Evolutionary conservation across 2,888 invertebrate genomes (phyloP), one percentile per base, ranked within the genome.

Genomic region (Lordiphosa fenestrarum): DNA sequence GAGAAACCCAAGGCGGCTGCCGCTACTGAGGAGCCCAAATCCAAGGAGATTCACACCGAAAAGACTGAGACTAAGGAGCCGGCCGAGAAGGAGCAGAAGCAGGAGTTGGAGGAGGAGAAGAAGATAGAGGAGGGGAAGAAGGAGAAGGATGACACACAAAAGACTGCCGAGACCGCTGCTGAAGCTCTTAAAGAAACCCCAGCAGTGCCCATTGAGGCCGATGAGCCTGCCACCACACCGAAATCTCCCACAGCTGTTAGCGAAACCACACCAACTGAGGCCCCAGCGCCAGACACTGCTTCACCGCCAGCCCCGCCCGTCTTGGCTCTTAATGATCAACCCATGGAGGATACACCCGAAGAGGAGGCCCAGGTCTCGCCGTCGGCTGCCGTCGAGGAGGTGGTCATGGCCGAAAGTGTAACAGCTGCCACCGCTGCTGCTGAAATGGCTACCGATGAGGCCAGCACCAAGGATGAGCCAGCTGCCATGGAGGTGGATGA

Each of bases 401-500:
- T 88, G 4, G 81, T 87, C 3, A 88, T 88, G 88, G 74, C 81
- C 39, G 87, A 87, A 13, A 77, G 84, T 15, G 53, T 41, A 5
- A 33, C 36, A 36, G 47, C 50, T n/a, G 38, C 47, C 6, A 36
- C 40, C 9, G 71, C 76, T 21, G 71, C 83, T 35, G 88, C 78
- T 63, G 73, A 73, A 0, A 89, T 89, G 87, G 86, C 88, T 52
- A 89, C 88, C 35, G 88, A 88, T 47, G 80, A 83, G 30, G 73
- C 68, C 2, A 39, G 73, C 49, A 41, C 73, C 55, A 88, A 88
- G 65, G 87, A 89, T 37, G 88, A 87, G 58, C 81, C 84, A 7
- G 85, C 86, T 36, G 87, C 87, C 52, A 90, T 90, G 89, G 89
- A 90, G 57, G 87, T 89, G 13, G 89, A 90, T 46, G 89, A 89